Evolutionary conservation across 2,888 invertebrate genomes (phyloP).

Genomic region (Theodoxus fluviatilis): DNA sequence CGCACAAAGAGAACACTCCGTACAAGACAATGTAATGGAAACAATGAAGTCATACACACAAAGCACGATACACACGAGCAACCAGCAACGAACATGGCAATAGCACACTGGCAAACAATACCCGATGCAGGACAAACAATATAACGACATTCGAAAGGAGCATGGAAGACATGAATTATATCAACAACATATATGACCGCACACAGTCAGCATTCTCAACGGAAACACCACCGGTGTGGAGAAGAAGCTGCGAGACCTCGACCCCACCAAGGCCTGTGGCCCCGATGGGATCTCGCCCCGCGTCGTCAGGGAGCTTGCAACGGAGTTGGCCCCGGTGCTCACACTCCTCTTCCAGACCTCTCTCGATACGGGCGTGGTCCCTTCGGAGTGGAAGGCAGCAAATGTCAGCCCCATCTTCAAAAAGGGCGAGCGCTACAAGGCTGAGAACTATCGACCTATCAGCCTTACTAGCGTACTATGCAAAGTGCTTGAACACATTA

Average conservation of each 20-base stretch:
- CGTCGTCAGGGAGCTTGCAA: slow-evolving; percentile 29
- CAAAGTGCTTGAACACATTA: slow-evolving; percentile 36
- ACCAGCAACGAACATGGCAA: no score
- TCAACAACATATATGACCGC: no score
- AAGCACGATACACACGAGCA: no score
- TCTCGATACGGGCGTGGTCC: slow-evolving; percentile 24
- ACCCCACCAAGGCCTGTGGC: slow-evolving; percentile 30
- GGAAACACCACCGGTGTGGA: not conserved
- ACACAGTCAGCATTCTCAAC: no score
- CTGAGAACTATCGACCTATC: slow-evolving; percentile 37
- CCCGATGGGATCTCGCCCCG: slow-evolving; percentile 28
- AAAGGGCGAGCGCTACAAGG: slow-evolving; percentile 31
- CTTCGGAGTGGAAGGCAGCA: slow-evolving; percentile 34
- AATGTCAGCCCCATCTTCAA: slow-evolving; percentile 34
- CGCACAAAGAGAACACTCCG: no score
- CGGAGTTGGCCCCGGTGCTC: slow-evolving; percentile 27
- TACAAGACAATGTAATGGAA: no score
- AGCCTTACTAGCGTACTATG: slow-evolving; percentile 31
- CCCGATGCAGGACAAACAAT: no score
- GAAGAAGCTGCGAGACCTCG: slow-evolving; percentile 24
- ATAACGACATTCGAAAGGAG: no score
- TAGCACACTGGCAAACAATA: no score
- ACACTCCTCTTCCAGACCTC: slow-evolving; percentile 32
- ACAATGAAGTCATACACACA: no score
- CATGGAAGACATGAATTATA: no score